A percentile compares a stretch with the other conserved stretches of the same genome.
phyloP scores from a whole-genome alignment of 2,113 vertebrate species.

The Drymodes brunneopygia region DNA sequence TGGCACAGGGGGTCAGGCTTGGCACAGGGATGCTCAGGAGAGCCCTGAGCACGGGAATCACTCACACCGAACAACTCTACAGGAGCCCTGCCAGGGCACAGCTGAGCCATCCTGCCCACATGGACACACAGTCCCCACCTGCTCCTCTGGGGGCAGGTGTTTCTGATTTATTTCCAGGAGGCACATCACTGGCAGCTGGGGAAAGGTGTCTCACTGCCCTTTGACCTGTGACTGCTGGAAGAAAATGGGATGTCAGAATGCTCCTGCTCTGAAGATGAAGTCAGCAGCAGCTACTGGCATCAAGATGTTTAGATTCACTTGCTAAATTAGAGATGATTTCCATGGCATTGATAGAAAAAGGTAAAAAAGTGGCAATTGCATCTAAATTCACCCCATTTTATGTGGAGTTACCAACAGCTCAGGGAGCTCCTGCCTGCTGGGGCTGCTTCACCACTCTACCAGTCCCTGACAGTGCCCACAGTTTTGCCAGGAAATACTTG shows the following conservation, averaged over 20 bases:
- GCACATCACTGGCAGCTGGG: neutral
- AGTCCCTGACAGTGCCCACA: neutral
- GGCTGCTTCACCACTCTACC: neutral
- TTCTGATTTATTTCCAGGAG: neutral
- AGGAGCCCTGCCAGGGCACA: neutral
- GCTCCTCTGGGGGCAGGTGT: neutral
- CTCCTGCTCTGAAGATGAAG: neutral
- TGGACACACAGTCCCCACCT: neutral
- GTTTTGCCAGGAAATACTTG: neutral
- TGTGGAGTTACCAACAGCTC: rapidly evolving
- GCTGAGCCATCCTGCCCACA: neutral
- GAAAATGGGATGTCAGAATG: neutral
- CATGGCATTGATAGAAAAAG: neutral
- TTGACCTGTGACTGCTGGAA: neutral
- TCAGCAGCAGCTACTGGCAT: neutral
- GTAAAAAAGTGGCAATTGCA: neutral
- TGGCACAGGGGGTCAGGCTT: neutral
- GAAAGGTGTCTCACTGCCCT: neutral
- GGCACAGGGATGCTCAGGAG: neutral
- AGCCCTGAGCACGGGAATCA: rapidly evolving
- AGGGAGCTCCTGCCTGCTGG: neutral
- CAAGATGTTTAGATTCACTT: neutral
- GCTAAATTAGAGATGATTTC: neutral
- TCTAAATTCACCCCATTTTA: neutral
- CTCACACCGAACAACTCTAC: neutral